Percentiles rank a stretch among this genome's conserved stretches.
These are phyloP conservation scores for Todus mexicanus DNA, from an alignment of 2,797 vertebrate species.

Conservation along the genomic window DNA sequence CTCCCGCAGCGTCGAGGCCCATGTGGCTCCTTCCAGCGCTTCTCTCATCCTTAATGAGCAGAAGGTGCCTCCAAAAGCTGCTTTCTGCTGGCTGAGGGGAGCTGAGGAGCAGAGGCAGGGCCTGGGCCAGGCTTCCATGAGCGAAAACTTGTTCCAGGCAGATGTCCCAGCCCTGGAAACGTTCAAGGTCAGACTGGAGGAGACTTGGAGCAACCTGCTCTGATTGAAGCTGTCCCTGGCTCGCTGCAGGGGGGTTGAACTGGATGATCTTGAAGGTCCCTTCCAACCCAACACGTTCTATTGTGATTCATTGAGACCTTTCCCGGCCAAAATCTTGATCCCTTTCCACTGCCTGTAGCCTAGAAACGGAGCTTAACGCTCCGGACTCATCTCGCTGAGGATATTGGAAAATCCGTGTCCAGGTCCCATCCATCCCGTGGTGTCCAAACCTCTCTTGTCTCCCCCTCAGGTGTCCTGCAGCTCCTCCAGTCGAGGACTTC, in stretches of 20 bases:
- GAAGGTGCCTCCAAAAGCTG: too few species aligned
- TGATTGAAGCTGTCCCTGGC: not conserved
- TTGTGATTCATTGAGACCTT: not conserved
- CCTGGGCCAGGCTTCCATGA: too few species aligned
- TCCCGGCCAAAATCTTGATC: not conserved
- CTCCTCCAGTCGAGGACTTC: slow-evolving; percentile 93
- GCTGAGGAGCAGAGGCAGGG: too few species aligned
- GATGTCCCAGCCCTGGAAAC: not conserved
- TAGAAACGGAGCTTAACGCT: rapidly evolving
- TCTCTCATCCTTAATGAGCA: too few species aligned
- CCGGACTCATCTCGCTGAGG: rapidly evolving
- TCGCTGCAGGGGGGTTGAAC: not conserved
- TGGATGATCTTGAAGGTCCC: not conserved
- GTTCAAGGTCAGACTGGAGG: not conserved
- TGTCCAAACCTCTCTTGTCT: not conserved
- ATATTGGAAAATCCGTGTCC: not conserved
- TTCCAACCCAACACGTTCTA: not conserved
- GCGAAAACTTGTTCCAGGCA: not conserved
- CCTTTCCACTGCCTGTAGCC: not conserved
- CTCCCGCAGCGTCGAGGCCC: not conserved
- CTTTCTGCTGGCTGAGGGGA: too few species aligned
- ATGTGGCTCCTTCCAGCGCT: too few species aligned
- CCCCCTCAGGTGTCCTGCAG: slow-evolving; percentile 85
- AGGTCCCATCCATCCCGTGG: rapidly evolving
- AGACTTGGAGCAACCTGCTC: not conserved